Conservation (phyloP, 2,797 vertebrate genomes). For the Poecilia gillii region DNA sequence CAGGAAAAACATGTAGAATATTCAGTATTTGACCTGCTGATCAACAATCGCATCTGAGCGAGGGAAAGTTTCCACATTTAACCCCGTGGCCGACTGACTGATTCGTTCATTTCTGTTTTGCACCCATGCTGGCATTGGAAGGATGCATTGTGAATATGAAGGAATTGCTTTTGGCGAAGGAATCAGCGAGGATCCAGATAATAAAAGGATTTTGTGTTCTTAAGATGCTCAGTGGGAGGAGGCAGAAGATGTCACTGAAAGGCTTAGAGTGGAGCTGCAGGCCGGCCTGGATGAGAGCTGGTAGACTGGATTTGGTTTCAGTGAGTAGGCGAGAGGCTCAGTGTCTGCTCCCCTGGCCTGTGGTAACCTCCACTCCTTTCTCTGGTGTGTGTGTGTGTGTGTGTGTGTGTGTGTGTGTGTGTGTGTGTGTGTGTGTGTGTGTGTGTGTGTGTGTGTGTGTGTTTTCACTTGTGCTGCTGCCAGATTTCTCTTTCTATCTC, state of each 20-base stretch:
- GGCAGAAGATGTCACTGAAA: conserved; percentile 18
- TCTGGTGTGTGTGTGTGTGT: background rate
- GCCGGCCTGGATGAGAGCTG: conserved; percentile 5
- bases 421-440: conserved; percentile 30
- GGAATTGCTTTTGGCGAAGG: background rate
- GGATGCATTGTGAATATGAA: background rate
- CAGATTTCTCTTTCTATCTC: conserved; percentile 57
- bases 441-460: background rate
- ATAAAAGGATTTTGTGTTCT: background rate
- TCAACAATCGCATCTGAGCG: background rate
- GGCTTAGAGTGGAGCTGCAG: conserved; percentile 11
- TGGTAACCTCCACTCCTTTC: conserved; percentile 59
- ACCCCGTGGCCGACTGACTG: background rate
- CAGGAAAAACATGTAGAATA: background rate
- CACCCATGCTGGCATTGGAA: background rate
- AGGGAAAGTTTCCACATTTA: background rate
- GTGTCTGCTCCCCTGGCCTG: conserved; percentile 51
- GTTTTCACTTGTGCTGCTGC: conserved; percentile 57
- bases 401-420: too few species aligned
- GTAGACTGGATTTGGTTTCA: conserved; percentile 57
- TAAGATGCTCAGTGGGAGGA: conserved; percentile 1
- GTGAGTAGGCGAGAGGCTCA: conserved; percentile 47
- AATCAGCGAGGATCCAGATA: background rate
- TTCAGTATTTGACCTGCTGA: background rate
- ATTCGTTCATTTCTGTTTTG: background rate